These are phyloP conservation scores for Recurvirostra avosetta DNA, from an alignment of 2,113 vertebrate genomes.

Conservation along the genomic window DNA sequence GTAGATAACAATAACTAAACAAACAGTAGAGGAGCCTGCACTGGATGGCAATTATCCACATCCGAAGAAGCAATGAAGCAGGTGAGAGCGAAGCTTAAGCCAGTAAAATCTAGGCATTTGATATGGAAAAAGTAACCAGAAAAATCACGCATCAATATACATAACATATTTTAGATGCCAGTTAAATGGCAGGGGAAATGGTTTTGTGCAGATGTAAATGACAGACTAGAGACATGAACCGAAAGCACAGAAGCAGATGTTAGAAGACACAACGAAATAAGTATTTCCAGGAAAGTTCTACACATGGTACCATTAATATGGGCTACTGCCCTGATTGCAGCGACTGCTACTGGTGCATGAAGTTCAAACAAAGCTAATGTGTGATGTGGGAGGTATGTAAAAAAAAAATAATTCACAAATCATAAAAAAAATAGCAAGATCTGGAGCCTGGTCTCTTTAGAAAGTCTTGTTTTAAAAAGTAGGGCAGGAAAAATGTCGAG, in stretches of 20 bases:
- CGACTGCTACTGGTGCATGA: background rate
- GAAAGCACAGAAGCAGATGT: slow-evolving; percentile 55
- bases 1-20: background rate
- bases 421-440: background rate
- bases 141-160: background rate
- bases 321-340: slow-evolving; percentile 25
- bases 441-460: background rate
- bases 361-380: background rate
- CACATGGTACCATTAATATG: background rate
- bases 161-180: slow-evolving; percentile 54
- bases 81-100: background rate
- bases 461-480: background rate
- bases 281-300: slow-evolving; percentile 23
- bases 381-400: background rate
- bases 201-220: slow-evolving; percentile 39
- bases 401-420: background rate
- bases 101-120: background rate
- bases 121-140: background rate
- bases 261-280: background rate
- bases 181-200: slow-evolving; percentile 63
- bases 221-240: slow-evolving; percentile 10
- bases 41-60: background rate
- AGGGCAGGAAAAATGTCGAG: accelerated
- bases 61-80: background rate
- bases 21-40: background rate